Evolutionary conservation across 1,140 invertebrate species (phyloP).

Genomic region (Antheraea mylitta): DNA sequence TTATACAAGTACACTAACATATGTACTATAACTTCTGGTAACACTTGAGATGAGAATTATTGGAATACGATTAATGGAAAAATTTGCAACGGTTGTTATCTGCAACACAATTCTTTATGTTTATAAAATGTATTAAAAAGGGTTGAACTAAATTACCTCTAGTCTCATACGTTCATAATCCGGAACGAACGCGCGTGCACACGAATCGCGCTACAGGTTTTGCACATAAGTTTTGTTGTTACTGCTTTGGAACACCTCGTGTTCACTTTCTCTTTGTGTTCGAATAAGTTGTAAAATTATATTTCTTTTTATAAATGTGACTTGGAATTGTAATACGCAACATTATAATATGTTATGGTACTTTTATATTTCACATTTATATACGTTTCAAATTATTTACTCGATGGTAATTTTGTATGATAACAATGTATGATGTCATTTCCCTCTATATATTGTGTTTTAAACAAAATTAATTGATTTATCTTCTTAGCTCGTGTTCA

Average conservation of each 20-base stretch:
- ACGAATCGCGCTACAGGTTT: constrained; percentile 10
- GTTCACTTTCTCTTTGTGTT: constrained; percentile 12
- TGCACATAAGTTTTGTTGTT: constrained; percentile 13
- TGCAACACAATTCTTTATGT: background rate
- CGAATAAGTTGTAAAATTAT: background rate
- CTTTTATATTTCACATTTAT: background rate
- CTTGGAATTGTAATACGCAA: background rate
- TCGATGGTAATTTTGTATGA: background rate
- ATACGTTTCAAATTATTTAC: background rate
- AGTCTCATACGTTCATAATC: background rate
- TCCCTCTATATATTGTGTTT: background rate
- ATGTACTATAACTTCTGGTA: too few species aligned
- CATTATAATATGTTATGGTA: background rate
- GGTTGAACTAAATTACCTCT: background rate
- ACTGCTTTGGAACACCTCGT: constrained; percentile 4
- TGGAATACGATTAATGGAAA: background rate
- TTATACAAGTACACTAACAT: too few species aligned
- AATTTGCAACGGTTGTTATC: background rate
- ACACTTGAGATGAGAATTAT: too few species aligned
- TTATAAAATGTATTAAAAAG: background rate
- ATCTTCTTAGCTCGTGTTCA: background rate
- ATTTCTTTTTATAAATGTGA: background rate
- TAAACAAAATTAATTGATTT: background rate
- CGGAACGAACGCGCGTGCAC: constrained; percentile 9
- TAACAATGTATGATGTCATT: background rate